These are phyloP conservation scores for Agrilus biguttatus DNA, from an alignment of 2,888 invertebrate species.

Conservation along the genomic window DNA sequence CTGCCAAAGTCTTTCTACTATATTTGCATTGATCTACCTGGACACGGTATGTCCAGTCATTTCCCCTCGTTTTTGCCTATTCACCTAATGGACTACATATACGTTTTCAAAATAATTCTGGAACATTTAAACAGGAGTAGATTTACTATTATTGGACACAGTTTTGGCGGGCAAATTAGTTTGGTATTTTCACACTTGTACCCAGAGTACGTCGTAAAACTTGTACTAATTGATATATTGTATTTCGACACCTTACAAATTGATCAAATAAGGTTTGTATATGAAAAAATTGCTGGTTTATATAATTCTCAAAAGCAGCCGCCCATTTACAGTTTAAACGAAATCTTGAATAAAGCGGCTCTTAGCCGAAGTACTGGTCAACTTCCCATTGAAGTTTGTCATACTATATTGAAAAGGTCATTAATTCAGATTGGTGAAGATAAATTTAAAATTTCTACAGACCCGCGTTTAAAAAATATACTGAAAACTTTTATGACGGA, in stretches of 20 bases:
- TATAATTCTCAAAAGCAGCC: slow-evolving; percentile 7
- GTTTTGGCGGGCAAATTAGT: slow-evolving; percentile 37
- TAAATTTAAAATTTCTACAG: slow-evolving; percentile 39
- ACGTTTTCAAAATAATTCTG: slow-evolving; percentile 19
- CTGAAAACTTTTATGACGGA: slow-evolving; percentile 27
- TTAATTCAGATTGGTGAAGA: slow-evolving; percentile 30
- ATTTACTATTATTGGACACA: slow-evolving; percentile 25
- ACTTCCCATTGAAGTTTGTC: slow-evolving; percentile 33
- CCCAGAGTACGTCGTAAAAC: slow-evolving; percentile 29
- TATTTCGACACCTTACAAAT: slow-evolving; percentile 16
- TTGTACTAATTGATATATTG: slow-evolving; percentile 32
- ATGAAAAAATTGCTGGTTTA: slow-evolving; percentile 13
- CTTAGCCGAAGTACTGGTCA: slow-evolving; percentile 24
- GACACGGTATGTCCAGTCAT: slow-evolving; percentile 43
- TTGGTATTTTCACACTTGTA: slow-evolving; percentile 26
- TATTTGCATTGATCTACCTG: slow-evolving; percentile 41
- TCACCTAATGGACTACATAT: slow-evolving; percentile 30
- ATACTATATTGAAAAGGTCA: slow-evolving; percentile 34
- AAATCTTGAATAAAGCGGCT: slow-evolving; percentile 34
- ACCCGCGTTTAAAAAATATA: slow-evolving; percentile 34
- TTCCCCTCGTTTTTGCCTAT: slow-evolving; percentile 29
- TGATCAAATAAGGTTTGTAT: slow-evolving; percentile 17
- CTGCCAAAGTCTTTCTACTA: slow-evolving; percentile 34
- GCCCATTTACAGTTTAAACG: slow-evolving; percentile 30
- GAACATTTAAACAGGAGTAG: slow-evolving; percentile 21